phyloP scores from a whole-genome alignment of 2,797 vertebrate genomes.

The Sebastes itinus region DNA sequence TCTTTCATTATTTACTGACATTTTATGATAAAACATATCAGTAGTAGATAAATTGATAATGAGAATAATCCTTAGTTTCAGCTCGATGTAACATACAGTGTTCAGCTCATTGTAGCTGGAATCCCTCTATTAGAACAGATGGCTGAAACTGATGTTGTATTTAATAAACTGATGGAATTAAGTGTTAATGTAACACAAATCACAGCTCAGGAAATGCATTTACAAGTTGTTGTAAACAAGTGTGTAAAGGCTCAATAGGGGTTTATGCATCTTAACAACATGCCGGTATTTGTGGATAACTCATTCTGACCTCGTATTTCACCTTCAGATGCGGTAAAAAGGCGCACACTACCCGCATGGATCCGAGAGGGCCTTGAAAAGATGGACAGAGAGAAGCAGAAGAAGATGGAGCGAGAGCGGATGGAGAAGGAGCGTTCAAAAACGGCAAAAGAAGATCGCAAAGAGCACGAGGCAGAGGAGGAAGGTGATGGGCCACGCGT shows the following conservation, averaged over 20 bases:
- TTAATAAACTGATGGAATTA: neutral
- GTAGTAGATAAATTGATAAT: no score
- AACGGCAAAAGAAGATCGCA: constrained; percentile 88
- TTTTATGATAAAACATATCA: no score
- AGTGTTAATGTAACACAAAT: neutral
- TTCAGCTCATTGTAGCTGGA: neutral
- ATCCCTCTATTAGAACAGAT: no score
- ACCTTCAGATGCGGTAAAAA: constrained; percentile 92
- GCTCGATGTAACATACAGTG: neutral
- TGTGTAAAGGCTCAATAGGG: neutral
- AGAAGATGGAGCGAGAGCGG: constrained; percentile 94
- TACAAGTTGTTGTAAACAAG: neutral
- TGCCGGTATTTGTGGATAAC: neutral
- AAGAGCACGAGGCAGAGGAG: constrained; percentile 83
- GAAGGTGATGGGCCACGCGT: constrained; percentile 88
- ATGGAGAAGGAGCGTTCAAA: constrained; percentile 96
- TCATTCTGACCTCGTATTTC: neutral
- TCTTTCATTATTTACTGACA: no score
- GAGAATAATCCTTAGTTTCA: no score
- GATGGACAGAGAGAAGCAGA: constrained; percentile 99
- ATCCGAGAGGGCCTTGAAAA: constrained; percentile 99
- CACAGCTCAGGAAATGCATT: neutral
- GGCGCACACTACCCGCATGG: constrained; percentile 96
- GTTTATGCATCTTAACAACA: neutral
- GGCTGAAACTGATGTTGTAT: no score